phyloP scores from a whole-genome alignment of 2,113 vertebrate genomes.

The Paradisaea rubra region DNA sequence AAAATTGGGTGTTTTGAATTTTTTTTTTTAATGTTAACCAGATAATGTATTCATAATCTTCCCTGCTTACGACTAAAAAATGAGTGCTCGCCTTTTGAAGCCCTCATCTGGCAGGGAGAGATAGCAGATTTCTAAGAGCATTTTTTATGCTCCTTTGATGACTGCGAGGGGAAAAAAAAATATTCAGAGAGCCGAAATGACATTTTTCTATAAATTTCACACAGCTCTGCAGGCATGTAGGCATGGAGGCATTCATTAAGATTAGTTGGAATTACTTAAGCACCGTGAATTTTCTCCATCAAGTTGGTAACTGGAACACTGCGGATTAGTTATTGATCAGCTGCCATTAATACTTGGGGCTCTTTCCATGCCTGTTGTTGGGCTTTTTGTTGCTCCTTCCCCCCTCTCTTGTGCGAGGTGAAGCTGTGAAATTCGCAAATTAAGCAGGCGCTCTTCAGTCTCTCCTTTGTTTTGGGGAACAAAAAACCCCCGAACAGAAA shows the following conservation, averaged over 20 bases:
- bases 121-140: conserved; percentile 71
- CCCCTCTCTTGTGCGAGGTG: not conserved
- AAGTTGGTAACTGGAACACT: conserved; percentile 63
- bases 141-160: conserved; percentile 72
- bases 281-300: conserved; percentile 65
- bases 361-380: conserved; percentile 64
- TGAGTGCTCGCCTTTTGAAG: conserved; percentile 65
- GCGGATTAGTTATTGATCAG: conserved; percentile 73
- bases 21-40: conserved; percentile 64
- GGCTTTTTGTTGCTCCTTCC: conserved; percentile 43
- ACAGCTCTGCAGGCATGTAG: conserved; percentile 63
- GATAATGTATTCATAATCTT: conserved; percentile 69
- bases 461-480: conserved; percentile 54
- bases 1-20: conserved; percentile 59
- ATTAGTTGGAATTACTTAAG: conserved; percentile 72
- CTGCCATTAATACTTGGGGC: conserved; percentile 63
- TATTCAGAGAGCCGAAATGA: conserved; percentile 61
- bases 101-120: conserved; percentile 68
- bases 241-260: conserved; percentile 69
- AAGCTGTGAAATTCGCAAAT: conserved; percentile 62
- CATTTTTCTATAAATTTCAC: conserved; percentile 72
- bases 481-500: not conserved
- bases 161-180: conserved; percentile 31
- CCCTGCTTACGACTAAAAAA: conserved; percentile 56
- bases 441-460: conserved; percentile 40